Evolutionary conservation across 2,797 vertebrate genomes (phyloP).

Genomic region (Garrulus glandarius): DNA sequence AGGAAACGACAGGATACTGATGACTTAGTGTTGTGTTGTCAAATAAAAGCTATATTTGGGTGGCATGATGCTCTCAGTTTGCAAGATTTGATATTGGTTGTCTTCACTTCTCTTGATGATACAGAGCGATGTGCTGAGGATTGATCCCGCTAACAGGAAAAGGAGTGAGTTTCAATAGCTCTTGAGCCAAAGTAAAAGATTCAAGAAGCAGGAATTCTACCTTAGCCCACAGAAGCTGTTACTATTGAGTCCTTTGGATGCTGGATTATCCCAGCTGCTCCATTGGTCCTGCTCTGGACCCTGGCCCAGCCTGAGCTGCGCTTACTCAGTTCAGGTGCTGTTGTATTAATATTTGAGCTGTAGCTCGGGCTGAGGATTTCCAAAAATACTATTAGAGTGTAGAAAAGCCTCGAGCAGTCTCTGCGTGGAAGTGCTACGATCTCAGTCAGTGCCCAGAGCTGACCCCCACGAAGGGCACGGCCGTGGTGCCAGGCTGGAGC

Average conservation of each 20-base stretch:
- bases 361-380: neutral
- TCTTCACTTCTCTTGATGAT: neutral
- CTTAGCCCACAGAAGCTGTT: neutral
- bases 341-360: neutral
- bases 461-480: fast-evolving
- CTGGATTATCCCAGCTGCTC: neutral
- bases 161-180: neutral
- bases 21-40: neutral
- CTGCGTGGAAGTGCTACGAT: fast-evolving
- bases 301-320: neutral
- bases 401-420: neutral
- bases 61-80: neutral
- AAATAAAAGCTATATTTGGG: neutral
- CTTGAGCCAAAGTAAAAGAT: neutral
- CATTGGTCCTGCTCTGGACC: neutral
- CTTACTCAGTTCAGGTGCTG: neutral
- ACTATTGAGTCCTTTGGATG: fast-evolving
- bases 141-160: neutral
- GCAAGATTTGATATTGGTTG: neutral
- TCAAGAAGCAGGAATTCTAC: neutral
- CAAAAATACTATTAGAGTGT: neutral
- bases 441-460: fast-evolving
- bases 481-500: fast-evolving
- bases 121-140: neutral
- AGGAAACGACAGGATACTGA: neutral